Conservation (phyloP, 2,113 vertebrate species). For the Dipodomys ordii region DNA sequence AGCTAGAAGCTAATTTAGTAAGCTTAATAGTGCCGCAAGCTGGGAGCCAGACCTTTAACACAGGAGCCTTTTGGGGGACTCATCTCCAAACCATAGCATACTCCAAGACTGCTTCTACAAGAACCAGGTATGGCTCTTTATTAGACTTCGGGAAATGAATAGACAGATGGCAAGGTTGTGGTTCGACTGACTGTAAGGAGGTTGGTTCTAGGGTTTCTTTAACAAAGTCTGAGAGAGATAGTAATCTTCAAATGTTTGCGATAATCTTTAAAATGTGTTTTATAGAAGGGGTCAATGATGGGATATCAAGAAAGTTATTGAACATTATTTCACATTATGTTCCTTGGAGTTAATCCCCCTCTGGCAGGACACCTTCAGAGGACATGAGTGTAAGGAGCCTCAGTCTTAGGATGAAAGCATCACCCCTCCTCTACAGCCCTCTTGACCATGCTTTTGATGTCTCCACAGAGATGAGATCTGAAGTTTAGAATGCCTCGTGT, state of each 20-base stretch:
- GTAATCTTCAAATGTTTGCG: background rate
- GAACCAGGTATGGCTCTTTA: background rate
- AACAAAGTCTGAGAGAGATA: background rate
- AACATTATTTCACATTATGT: background rate
- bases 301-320: background rate
- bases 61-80: background rate
- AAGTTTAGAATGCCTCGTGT: background rate
- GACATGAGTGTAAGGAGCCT: background rate
- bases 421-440: background rate
- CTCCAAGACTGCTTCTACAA: background rate
- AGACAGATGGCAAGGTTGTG: background rate
- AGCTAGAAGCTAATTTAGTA: too few relatives aligned
- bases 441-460: background rate
- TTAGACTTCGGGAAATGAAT: background rate
- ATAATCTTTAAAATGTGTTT: background rate
- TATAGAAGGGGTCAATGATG: background rate
- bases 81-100: background rate
- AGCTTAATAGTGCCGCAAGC: too few relatives aligned
- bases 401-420: background rate
- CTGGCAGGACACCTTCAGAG: background rate
- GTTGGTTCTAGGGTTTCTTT: background rate
- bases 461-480: background rate
- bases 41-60: background rate
- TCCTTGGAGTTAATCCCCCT: background rate
- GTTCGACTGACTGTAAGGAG: background rate